phyloP scores from a whole-genome alignment of 2,888 invertebrate species.

The Vanessa cardui region DNA sequence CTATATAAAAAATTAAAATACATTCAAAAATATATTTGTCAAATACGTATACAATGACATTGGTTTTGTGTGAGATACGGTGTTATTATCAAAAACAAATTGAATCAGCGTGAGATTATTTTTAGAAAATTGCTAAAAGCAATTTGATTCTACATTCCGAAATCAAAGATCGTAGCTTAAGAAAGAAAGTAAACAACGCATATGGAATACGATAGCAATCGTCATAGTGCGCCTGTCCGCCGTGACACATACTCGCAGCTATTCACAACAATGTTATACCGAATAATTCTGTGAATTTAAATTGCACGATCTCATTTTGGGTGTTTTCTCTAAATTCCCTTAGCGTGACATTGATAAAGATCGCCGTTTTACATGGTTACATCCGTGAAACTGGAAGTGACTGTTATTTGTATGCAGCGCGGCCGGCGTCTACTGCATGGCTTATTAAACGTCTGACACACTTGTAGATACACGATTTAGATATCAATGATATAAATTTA shows the following conservation, averaged over 20 bases:
- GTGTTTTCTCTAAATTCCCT: slow-evolving; percentile 63
- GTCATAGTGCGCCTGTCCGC: slow-evolving; percentile 19
- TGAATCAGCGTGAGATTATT: too few relatives aligned
- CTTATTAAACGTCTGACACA: slow-evolving; percentile 59
- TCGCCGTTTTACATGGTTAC: slow-evolving; percentile 62
- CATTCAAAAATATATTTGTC: too few relatives aligned
- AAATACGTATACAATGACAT: too few relatives aligned
- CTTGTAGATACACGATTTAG: slow-evolving; percentile 39
- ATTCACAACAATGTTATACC: slow-evolving; percentile 24
- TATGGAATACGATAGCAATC: slow-evolving; percentile 28
- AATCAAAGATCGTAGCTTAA: slow-evolving; percentile 11
- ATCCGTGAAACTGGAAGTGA: slow-evolving; percentile 66
- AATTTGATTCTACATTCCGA: neutral
- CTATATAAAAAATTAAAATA: too few relatives aligned
- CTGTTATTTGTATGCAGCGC: slow-evolving; percentile 50
- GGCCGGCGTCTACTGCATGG: slow-evolving; percentile 45
- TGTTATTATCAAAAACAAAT: too few relatives aligned
- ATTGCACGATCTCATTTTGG: slow-evolving; percentile 49
- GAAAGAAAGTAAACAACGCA: slow-evolving; percentile 24
- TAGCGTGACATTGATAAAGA: slow-evolving; percentile 73
- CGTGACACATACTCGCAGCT: slow-evolving; percentile 16
- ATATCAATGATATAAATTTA: slow-evolving; percentile 19
- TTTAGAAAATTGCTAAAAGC: neutral
- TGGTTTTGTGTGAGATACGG: too few relatives aligned
- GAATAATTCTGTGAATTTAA: slow-evolving; percentile 42